Base-by-base conservation (phyloP, 2,888 invertebrate species). In the Tuta absoluta region DNA sequence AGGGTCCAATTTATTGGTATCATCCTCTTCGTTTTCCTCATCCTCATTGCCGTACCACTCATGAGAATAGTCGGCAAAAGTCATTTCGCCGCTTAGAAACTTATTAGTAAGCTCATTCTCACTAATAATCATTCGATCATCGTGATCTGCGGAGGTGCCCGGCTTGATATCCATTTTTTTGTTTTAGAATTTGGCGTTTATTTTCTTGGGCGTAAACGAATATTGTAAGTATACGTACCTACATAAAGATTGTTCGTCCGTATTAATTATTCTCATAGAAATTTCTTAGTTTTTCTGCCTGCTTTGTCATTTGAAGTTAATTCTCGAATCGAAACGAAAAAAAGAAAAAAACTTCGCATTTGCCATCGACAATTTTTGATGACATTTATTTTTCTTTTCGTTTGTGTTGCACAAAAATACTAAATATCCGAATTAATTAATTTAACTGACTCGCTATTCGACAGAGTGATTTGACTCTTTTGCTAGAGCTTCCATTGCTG, bases 51-150 rank as follows among this genome's bases (percentile, higher is more conserved):
- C 80, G 67, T 87, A 89, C 89, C 91, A 92, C 78, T 92, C 93
- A 75, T 93, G 94, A 70, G 94, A 93, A 77, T 93, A 95, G 69
- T 96, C 95, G 33, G 94, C 94, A 73, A 96, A 95, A 37, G 95
- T 93, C 72, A 95, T 92, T 82, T 95, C 94, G 0, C 96, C 96
- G 75, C 93, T 93, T 63, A 95, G 87, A 87, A 95, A 95, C 72
- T 94, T 95, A 72, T 93, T 93, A 0, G 95, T 95, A 37, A 95
- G 79, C 63, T 92, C 92, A 45, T 92, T 90, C 71, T 93, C 93
- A 33, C 28, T 33, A 59, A 83, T 69, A 69, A 86, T 84, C 73
- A 82, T 79, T 65, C 79, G 77, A 7, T 75, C 75, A 17, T n/a
- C 63, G 33, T 67, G 62, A 56, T 66, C 67, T 21, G 33, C 63